phyloP scores from a whole-genome alignment of 2,113 vertebrate genomes.

The Serilophus lunatus region DNA sequence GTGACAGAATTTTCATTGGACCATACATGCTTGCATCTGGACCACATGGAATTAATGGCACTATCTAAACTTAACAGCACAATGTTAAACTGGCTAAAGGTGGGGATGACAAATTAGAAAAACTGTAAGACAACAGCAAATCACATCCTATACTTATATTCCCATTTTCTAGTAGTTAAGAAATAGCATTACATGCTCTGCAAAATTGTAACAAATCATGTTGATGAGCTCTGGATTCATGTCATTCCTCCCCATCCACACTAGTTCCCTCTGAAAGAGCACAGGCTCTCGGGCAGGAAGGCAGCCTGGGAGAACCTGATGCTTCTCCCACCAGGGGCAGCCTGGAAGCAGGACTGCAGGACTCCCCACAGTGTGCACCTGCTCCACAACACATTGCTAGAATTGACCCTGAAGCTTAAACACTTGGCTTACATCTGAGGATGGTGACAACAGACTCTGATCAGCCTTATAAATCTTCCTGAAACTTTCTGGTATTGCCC shows the following conservation, averaged over 20 bases:
- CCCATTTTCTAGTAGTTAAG: not conserved
- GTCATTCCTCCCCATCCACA: accelerated
- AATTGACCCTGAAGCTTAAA: not conserved
- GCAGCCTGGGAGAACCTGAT: not conserved
- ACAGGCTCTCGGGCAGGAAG: accelerated
- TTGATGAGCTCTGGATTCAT: not conserved
- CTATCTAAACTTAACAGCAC: not conserved
- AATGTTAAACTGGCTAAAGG: not conserved
- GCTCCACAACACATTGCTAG: not conserved
- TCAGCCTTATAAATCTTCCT: not conserved
- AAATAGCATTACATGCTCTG: not conserved
- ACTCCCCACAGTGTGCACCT: not conserved
- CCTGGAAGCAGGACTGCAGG: not conserved
- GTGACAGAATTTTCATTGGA: not conserved
- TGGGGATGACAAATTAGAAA: not conserved
- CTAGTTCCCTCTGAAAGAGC: not conserved
- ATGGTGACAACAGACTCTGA: not conserved
- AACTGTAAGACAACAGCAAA: not conserved
- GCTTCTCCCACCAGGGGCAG: not conserved
- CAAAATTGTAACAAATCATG: not conserved
- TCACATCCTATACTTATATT: not conserved
- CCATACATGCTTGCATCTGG: not conserved
- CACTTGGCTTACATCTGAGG: accelerated
- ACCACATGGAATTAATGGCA: not conserved
- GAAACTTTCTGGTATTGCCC: not conserved